These are phyloP conservation scores for Eledona agricola DNA, from an alignment of 2,888 invertebrate genomes.

Conservation along the genomic window DNA sequence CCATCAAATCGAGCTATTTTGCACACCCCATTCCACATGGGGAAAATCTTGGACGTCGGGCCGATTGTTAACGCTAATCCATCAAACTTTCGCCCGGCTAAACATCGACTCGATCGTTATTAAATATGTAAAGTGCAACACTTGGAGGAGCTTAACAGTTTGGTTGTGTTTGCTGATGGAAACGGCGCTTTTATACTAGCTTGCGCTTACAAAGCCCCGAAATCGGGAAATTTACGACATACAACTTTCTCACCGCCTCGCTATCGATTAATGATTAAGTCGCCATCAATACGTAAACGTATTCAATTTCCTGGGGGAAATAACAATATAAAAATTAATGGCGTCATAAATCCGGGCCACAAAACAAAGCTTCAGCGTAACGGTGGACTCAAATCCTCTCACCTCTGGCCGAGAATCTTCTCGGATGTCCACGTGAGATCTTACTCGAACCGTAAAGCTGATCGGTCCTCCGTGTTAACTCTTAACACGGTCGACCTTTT, in stretches of 20 bases:
- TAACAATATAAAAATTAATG: no score
- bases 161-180: no score
- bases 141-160: no score
- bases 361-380: conserved; percentile 59
- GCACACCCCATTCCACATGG: background rate
- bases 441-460: conserved; percentile 57
- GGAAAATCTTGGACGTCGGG: background rate
- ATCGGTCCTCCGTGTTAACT: conserved; percentile 47
- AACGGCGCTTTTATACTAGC: no score
- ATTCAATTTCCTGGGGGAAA: no score
- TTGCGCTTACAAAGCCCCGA: no score
- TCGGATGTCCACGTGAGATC: conserved; percentile 57
- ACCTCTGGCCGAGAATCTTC: conserved; percentile 54
- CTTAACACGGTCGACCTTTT: conserved; percentile 42
- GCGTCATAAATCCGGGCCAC: no score
- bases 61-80: conserved; percentile 11
- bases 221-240: no score
- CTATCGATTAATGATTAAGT: no score
- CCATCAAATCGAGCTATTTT: no score
- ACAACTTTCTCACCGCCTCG: no score
- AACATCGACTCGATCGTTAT: conserved; percentile 17
- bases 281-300: no score
- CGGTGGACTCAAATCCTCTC: conserved; percentile 56
- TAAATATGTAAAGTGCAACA: conserved; percentile 1
- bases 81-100: conserved; percentile 6